Conservation (phyloP, 2,888 invertebrate species). For the Hirtodrosophila duncani region DNA sequence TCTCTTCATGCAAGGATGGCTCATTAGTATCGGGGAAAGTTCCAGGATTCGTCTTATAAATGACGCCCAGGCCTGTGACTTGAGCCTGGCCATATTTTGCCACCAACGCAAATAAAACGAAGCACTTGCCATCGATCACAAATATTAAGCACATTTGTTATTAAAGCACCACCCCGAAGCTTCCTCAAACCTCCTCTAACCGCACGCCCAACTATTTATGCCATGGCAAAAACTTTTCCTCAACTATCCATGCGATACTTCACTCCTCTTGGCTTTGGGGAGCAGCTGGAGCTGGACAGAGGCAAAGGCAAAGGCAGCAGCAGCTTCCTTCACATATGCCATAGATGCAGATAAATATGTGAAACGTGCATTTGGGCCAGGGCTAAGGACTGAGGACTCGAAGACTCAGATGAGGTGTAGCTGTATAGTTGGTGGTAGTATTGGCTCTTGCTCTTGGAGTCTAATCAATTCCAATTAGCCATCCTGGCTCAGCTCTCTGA, state of each 20-base stretch:
- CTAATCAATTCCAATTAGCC: conserved; percentile 79
- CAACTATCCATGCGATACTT: too few relatives aligned
- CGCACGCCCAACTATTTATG: too few relatives aligned
- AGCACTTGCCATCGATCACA: conserved; percentile 75
- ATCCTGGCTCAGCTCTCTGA: conserved; percentile 75
- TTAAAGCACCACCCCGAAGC: conserved; percentile 34
- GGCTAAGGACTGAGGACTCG: not conserved
- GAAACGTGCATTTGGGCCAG: conserved; percentile 64
- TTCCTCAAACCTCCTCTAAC: conserved; percentile 17
- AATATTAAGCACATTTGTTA: conserved; percentile 75
- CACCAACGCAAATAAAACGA: conserved; percentile 55
- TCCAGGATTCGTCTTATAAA: conserved; percentile 38
- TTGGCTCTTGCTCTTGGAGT: conserved; percentile 38
- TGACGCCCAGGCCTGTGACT: conserved; percentile 37
- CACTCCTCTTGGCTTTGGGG: too few relatives aligned
- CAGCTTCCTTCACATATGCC: conserved; percentile 63
- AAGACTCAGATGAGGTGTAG: not conserved
- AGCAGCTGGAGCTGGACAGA: not conserved
- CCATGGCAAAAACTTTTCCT: too few relatives aligned
- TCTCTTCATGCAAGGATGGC: conserved; percentile 56
- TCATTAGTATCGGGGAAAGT: conserved; percentile 33
- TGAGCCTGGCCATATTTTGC: conserved; percentile 21
- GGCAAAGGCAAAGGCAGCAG: not conserved
- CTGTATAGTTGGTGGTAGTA: conserved; percentile 1
- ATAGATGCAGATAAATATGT: conserved; percentile 75